Evolutionary conservation across 2,888 invertebrate species (phyloP), one percentile per base, ranked within the genome.

Genomic region (Cerastis rubricosa): DNA sequence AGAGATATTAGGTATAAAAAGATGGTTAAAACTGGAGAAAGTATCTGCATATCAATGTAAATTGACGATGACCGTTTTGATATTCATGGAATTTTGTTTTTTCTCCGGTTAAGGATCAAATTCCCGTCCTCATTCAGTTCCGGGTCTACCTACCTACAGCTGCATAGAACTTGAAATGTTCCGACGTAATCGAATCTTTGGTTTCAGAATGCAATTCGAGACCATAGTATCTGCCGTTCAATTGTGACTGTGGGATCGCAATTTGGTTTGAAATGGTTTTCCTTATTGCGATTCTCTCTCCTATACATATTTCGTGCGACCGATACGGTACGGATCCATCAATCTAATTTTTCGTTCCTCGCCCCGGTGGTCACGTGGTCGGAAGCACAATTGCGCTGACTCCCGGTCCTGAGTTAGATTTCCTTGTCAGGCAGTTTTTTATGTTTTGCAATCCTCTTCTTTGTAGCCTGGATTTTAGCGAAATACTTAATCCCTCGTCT

Each of bases 31-130:
- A 67, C 66, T 78, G 67, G 65, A 81, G 25, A 78, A 86, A 85
- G 68, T 80, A 86, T 89, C 87, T 83, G 75, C 85, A 85, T 87
- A 80, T 75, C 70, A 71, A 61, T 78, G 79, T 71, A 87, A 85
- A 85, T 86, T 83, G 71, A 80, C 69, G 76, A 43, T 66, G 65
- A 63, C 49, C 47, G 35, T 68, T 54, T 88, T 81, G 88, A 87
- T 87, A 87, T 88, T 88, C 78, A 87, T 88, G 49, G 80, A 81
- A 69, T 75, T 80, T 51, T 57, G 63, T 47, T 71, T 74, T 84
- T 76, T 73, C 76, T 66, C 29, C 19, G 14, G 66, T 70, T 64
- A 69, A 5, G 12, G 45, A 35, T 11, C 6, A 45, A 49, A 69
- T 40, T 65, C 35, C 57, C 22, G 49, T 35, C 29, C 2, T 43